A percentile compares a stretch with the other conserved stretches of the same genome.
Evolutionary conservation across 2,113 vertebrate genomes (phyloP).

Genomic region (Natator depressus): DNA sequence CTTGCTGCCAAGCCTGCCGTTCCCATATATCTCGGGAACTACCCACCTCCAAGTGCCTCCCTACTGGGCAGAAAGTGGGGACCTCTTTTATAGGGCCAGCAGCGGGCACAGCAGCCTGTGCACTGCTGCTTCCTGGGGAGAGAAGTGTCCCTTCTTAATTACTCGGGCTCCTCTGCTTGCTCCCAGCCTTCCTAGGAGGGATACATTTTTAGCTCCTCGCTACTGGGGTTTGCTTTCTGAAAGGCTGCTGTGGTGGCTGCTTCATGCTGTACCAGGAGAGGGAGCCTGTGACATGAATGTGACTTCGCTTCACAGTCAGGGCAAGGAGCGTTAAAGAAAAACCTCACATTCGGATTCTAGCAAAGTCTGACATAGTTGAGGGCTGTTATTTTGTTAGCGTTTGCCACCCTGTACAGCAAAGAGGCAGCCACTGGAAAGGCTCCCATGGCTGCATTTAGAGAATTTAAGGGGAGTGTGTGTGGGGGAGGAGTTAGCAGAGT

Average conservation of each 20-base stretch:
- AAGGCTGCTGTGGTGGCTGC: neutral
- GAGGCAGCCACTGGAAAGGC: neutral
- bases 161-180: neutral
- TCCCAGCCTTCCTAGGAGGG: neutral
- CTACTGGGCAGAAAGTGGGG: neutral
- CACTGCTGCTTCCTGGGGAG: neutral
- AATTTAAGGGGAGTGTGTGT: neutral
- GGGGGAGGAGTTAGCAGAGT: neutral
- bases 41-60: neutral
- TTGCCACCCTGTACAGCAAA: neutral
- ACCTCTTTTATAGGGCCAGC: neutral
- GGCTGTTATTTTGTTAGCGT: neutral
- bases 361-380: neutral
- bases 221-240: neutral
- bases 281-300: neutral
- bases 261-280: neutral
- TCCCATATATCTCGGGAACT: neutral
- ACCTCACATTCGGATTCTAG: neutral
- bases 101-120: fast-evolving
- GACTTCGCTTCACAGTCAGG: neutral
- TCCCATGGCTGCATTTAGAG: neutral
- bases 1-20: neutral
- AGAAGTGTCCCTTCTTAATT: neutral
- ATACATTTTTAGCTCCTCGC: neutral
- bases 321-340: neutral